phyloP scores from a whole-genome alignment of 1,140 invertebrate genomes.

The Asobara japonica region DNA sequence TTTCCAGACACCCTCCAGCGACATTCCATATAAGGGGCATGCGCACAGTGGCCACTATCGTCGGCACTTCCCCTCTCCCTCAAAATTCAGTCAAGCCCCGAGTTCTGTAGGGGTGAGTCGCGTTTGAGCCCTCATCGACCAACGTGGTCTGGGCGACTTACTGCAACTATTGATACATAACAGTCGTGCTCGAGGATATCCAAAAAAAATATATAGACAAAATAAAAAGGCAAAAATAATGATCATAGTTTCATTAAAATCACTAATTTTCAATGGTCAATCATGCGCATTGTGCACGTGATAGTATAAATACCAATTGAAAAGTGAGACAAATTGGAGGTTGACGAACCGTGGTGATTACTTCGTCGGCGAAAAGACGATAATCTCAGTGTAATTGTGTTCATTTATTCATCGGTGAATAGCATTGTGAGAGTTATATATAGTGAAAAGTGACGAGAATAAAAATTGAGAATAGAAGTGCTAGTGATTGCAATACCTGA shows the following conservation, averaged over 20 bases:
- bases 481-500: neutral
- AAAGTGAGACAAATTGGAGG: neutral
- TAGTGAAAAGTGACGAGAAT: neutral
- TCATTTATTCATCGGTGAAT: too few species aligned
- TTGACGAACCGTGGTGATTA: neutral
- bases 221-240: neutral
- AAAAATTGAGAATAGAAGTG: neutral
- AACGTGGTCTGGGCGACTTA: slow-evolving; percentile 40
- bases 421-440: too few species aligned
- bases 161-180: neutral
- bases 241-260: neutral
- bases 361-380: neutral
- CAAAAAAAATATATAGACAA: neutral
- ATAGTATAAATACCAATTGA: neutral
- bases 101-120: slow-evolving; percentile 55
- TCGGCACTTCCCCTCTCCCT: slow-evolving; percentile 35
- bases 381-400: neutral
- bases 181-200: neutral
- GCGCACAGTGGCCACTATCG: slow-evolving; percentile 42
- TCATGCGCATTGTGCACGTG: neutral
- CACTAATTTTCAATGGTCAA: neutral
- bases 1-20: slow-evolving; percentile 26
- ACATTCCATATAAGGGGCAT: slow-evolving; percentile 43
- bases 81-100: slow-evolving; percentile 53
- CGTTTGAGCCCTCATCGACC: slow-evolving; percentile 41